Conservation (phyloP, 2,888 invertebrate species). For the Allygus modestus region DNA sequence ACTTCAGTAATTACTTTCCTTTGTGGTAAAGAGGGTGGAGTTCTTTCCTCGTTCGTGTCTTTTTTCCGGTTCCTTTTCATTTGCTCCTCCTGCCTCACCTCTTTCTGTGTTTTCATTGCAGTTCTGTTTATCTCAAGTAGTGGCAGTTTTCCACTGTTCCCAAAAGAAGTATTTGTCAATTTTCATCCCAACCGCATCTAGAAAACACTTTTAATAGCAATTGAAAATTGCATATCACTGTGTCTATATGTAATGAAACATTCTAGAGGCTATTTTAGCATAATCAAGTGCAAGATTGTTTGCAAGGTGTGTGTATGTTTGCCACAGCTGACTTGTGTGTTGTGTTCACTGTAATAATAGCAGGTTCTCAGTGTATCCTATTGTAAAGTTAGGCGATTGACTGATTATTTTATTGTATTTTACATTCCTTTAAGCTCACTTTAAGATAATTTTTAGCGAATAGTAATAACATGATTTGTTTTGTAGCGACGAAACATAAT, state of each 20-base stretch:
- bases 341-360: neutral
- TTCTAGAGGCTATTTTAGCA: neutral
- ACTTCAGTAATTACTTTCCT: too few relatives aligned
- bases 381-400: slow-evolving; percentile 34
- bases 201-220: neutral
- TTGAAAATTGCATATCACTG: slow-evolving; percentile 24
- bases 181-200: neutral
- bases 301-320: neutral
- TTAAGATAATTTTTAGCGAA: slow-evolving; percentile 8
- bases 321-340: slow-evolving; percentile 8
- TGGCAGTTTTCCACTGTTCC: too few relatives aligned
- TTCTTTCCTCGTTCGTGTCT: too few relatives aligned
- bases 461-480: neutral
- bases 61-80: too few relatives aligned
- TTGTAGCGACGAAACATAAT: slow-evolving; percentile 21
- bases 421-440: slow-evolving; percentile 37
- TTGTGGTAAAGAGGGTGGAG: too few relatives aligned
- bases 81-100: too few relatives aligned
- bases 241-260: neutral
- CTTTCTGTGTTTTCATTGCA: too few relatives aligned
- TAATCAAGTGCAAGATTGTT: neutral
- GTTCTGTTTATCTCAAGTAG: too few relatives aligned
- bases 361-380: slow-evolving; percentile 35
- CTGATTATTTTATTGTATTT: slow-evolving; percentile 34
- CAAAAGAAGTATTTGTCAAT: neutral